phyloP scores from a whole-genome alignment of 1,140 invertebrate genomes.

The Atta cephalotes region DNA sequence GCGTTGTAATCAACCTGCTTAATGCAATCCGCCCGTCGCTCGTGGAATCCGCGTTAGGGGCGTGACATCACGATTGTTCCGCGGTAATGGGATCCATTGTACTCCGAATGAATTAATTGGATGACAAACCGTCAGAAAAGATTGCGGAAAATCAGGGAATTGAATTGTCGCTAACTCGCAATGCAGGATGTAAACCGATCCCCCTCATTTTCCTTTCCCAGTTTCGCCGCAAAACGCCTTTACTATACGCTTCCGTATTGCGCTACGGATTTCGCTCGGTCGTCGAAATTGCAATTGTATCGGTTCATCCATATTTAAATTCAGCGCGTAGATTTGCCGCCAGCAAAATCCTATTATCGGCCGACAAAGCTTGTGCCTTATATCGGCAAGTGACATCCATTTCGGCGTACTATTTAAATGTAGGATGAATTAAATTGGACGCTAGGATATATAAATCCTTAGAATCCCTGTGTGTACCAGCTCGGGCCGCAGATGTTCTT shows the following conservation, averaged over 20 bases:
- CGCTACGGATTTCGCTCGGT: not conserved
- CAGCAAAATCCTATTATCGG: conserved; percentile 72
- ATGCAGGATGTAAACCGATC: conserved; percentile 29
- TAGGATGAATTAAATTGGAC: conserved; percentile 68
- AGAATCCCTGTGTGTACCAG: conserved; percentile 52
- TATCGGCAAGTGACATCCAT: conserved; percentile 74
- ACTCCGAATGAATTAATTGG: conserved; percentile 67
- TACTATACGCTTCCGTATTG: not conserved
- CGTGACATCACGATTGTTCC: conserved; percentile 66
- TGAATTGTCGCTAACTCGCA: conserved; percentile 26
- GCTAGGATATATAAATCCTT: conserved; percentile 65
- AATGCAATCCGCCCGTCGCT: conserved; percentile 52
- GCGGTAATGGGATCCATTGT: conserved; percentile 66
- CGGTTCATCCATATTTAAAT: conserved; percentile 66
- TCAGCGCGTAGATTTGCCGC: conserved; percentile 61
- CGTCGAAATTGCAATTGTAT: conserved; percentile 47
- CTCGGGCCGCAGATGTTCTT: conserved; percentile 73
- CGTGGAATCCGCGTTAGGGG: conserved; percentile 60
- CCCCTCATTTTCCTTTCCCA: not conserved
- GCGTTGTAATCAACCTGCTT: conserved; percentile 71
- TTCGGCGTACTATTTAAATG: conserved; percentile 71
- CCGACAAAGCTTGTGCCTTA: conserved; percentile 67
- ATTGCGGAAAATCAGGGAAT: not conserved
- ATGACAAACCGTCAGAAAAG: conserved; percentile 22
- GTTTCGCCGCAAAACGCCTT: not conserved